Evolutionary conservation across 2,888 invertebrate species (phyloP), one percentile per base, ranked within the genome.

Genomic region (Apodemia mormo): DNA sequence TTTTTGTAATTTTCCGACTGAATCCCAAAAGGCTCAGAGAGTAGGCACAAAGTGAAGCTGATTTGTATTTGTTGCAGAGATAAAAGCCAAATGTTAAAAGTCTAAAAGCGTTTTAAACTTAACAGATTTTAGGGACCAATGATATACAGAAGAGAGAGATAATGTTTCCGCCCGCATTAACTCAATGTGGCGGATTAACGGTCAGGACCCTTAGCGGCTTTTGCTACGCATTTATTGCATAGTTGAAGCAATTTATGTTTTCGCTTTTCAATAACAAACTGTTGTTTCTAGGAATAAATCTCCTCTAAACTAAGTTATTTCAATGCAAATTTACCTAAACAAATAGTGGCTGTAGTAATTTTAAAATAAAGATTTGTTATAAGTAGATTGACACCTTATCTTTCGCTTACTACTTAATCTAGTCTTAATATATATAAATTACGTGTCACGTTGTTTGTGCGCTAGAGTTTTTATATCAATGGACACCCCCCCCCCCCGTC

Each of bases 131-230:
- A 58, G 65, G 69, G 70, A 67, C 70, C 71, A 72, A 72, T 76
- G 76, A 76, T 73, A 73, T 73, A 75, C 70, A 69, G 72, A 70
- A 66, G 75, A 71, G 68, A 68, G 70, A 75, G 73, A 75, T 75
- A 73, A 72, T 75, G 72, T 75, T 73, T 73, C 67, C 71, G 64
- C 72, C 73, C 72, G 72, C 72, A 76, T 76, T 76, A 76, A 75
- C 71, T 71, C 73, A 73, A 74, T 75, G 76, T 73, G 75, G 71
- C 69, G 75, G 73, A 76, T 75, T 76, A 73, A 76, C 72, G 75
- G 72, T 73, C 70, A 71, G 73, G 70, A 73, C 75, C 73, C 76
- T 72, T 68, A 30, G 69, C 71, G 72, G 71, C 70, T 54, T 49
- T 66, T 66, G 66, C 65, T 14, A 54, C 70, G 71, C 76, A 71